Evolutionary conservation across 1,140 invertebrate genomes (phyloP), one percentile per base, ranked within the genome.

Genomic region (Nylanderia fulva): DNA sequence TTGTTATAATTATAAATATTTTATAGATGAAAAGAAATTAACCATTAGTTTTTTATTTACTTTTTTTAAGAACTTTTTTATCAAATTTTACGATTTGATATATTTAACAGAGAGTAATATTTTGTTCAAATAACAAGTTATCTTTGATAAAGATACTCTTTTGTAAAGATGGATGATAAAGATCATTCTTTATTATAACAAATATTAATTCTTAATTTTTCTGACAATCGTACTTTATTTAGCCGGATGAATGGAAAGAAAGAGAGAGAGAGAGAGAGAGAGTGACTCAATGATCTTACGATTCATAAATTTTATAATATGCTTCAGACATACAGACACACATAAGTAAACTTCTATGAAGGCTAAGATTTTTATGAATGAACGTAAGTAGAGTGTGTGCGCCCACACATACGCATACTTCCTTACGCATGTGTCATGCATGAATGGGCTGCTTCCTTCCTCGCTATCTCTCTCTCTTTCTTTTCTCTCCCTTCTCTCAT

Each of bases 291-390:
- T 52, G n/a, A 15, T n/a, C n/a, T 21, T 74, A 54, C 61, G 61
- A 71, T 61, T 86, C 18, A 60, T 45, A 52, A 87, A 79, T 90
- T 63, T 85, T 75, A 68, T 63, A 77, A 88, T 84, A 72, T 8
- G 45, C 29, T 54, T 13, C 42, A 36, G 39, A 24, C 42, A n/a
- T n/a, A n/a, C n/a, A n/a, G n/a, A n/a, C n/a, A n/a, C n/a, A n/a
- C n/a, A n/a, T n/a, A 42, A 63, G 39, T 60, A 45, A 45, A 39
- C 69, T 90, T 90, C 85, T 54, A 13, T 18, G 88, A 87, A 90
- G 56, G 11, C n/a, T 29, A 27, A 7, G 86, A 88, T 86, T 90
- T 90, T 90, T 90, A 87, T 90, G 89, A 90, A 90, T 90, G 89
- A 90, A 89, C 88, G 85, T 79, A 77, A 85, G 71, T 69, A 61